phyloP scores from a whole-genome alignment of 2,888 invertebrate genomes.

The Drosophila rellima region DNA sequence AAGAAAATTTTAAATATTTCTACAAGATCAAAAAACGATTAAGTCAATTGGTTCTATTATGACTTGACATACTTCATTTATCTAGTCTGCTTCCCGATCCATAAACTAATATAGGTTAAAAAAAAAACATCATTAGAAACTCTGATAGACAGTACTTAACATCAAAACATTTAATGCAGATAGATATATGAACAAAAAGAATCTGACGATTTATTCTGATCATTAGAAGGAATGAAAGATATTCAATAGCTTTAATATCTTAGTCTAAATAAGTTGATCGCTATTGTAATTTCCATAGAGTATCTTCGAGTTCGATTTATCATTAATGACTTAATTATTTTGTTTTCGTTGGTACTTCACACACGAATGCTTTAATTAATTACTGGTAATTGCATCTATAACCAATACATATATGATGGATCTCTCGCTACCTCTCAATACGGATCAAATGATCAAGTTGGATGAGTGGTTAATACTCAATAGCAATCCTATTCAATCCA shows the following conservation, averaged over 20 bases:
- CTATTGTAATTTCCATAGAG: conserved; percentile 10
- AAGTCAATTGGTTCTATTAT: neutral
- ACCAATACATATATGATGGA: conserved; percentile 25
- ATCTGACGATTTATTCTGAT: neutral
- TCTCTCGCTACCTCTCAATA: conserved; percentile 1
- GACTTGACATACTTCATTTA: neutral
- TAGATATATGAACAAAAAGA: neutral
- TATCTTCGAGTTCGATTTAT: conserved; percentile 20
- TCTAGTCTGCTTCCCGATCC: neutral
- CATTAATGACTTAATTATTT: conserved; percentile 34
- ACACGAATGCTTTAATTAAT: conserved; percentile 75
- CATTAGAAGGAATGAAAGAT: neutral
- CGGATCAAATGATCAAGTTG: conserved; percentile 28
- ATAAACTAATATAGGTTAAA: neutral
- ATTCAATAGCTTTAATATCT: neutral
- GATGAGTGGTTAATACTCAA: conserved; percentile 36
- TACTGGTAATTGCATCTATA: conserved; percentile 43
- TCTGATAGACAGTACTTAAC: neutral
- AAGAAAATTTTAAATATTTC: neutral
- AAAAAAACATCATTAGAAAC: conserved; percentile 9
- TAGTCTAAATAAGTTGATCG: neutral
- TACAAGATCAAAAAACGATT: neutral
- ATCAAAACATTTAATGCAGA: neutral
- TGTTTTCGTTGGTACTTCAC: conserved; percentile 55
- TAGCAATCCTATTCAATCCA: conserved; percentile 18